Evolutionary conservation across 2,113 vertebrate genomes (phyloP), one percentile per base, ranked within the genome.

Genomic region (Cochlearius cochlearius): DNA sequence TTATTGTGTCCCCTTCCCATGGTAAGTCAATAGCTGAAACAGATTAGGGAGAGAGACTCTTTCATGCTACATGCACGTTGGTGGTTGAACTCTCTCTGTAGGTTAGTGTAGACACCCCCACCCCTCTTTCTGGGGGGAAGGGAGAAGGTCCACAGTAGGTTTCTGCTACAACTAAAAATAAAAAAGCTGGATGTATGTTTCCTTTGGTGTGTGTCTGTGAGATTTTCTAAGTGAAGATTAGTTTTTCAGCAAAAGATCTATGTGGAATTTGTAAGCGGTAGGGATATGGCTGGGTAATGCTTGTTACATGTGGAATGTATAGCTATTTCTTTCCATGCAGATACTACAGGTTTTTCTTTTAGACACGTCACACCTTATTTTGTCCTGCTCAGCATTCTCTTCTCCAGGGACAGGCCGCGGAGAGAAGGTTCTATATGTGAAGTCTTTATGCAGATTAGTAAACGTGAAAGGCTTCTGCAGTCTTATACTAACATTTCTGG

Each of bases 61-160:
- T 63, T 27, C 9, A 20, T 73, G 27, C 34, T 49, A 5, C 10
- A 2, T n/a, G 9, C 10, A 23, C 50, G 34, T 71, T 34, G 58
- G 19, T 17, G 74, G 18, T 34, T 90, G 67, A 94, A 68, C 36
- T 56, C 22, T n/a, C 9, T 63, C 9, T 85, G 32, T 34, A 69
- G 15, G 15, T 92, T 27, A 39, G 16, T 8, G 4, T 38, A 52
- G 39, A 38, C 29, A 47, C 45, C 30, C 1, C 3, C 5, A 4
- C 4, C 2, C 2, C 1, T 9, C 5, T 15, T 22, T 53, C 34
- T 39, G 22, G 20, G 16, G 15, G 22, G 20, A 1, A 10, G 3
- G 15, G 5, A 4, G 12, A 19, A 36, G 11, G 15, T 76, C 8
- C 32, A n/a, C 21, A 56, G 53, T 62, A 82, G 29, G 19, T 87